Evolutionary conservation across 2,888 invertebrate species (phyloP), one percentile per base, ranked within the genome.

Genomic region (Serripes groenlandicus): DNA sequence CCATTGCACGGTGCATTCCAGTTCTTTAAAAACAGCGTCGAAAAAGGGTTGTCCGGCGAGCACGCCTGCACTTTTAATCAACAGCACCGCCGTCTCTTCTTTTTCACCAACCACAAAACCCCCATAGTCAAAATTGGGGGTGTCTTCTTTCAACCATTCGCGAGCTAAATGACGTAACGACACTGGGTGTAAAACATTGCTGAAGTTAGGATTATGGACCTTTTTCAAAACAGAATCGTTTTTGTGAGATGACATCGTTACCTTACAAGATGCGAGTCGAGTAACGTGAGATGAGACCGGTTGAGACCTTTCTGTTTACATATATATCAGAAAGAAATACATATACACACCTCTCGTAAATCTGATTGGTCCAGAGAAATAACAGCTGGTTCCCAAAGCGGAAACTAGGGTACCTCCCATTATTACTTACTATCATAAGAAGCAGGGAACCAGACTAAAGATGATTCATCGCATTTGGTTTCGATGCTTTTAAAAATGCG

Each of bases 11-110:
- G 58, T 71, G 78, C 95, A 94, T 32, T 92, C 93, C 21, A 95
- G 83, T 85, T 94, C 94, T 60, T 91, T 82, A 78, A 95, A 95
- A 0, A 95, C 83, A 11, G 95, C 94, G 75, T 95, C 92, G 58
- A 94, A 92, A 86, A 95, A 95, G 0, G 95, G 95, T 52, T 89
- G 82, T 0, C 95, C 95, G 1, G 95, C 95, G 18, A 95, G 76
- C 28, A 95, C 92, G 0, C 95, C 95, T 11, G 90, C 79, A 71
- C 90, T 90, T 82, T 94, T 94, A 81, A 93, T 88, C 30, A 94
- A 74, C 32, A 94, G 69, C 0, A 92, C 89, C 1, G 93, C 94
- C 0, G 86, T 90, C 68, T 94, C 94, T 69, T 91, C 89, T 68
- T 91, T 91, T 72, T 94, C 93, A 4, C 94, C 94, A 0, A 94